phyloP scores from a whole-genome alignment of 2,888 invertebrate species.

The Parochlus steinenii region DNA sequence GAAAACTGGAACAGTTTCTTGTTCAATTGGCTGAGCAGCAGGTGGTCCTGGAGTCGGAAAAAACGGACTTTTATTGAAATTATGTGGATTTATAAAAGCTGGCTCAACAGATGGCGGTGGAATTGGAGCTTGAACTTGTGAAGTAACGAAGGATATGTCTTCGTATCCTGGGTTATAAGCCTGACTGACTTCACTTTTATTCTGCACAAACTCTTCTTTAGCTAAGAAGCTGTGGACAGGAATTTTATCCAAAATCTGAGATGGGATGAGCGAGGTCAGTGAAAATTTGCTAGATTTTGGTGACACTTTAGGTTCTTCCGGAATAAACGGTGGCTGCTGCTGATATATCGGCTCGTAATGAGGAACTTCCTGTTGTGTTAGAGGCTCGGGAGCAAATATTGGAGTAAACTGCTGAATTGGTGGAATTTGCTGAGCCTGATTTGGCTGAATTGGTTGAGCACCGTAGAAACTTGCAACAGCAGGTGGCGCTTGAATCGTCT shows the following conservation, averaged over 20 bases:
- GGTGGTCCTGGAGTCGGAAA: not conserved
- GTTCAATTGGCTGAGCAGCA: not conserved
- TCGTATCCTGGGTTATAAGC: too few species aligned
- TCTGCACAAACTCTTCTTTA: too few species aligned
- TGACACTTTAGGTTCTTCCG: not conserved
- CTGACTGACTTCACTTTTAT: too few species aligned
- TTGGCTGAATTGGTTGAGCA: constrained; percentile 1
- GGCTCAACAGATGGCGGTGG: too few species aligned
- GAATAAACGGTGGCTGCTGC: not conserved
- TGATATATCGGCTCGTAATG: constrained; percentile 1
- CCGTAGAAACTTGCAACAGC: not conserved
- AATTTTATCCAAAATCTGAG: constrained; percentile 10
- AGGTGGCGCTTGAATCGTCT: too few species aligned
- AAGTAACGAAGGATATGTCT: too few species aligned
- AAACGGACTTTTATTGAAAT: constrained; percentile 7
- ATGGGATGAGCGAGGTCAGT: constrained; percentile 4
- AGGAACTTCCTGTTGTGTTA: not conserved
- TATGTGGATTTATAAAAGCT: constrained; percentile 9
- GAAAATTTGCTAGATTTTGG: constrained; percentile 10
- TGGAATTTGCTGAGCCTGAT: constrained; percentile 5
- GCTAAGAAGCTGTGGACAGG: too few species aligned
- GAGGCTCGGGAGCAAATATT: too few species aligned
- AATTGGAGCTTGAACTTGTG: too few species aligned
- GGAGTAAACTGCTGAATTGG: not conserved
- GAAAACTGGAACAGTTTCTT: not conserved